Base-by-base conservation (phyloP, 2,797 vertebrate genomes). In the Glossophaga mutica region DNA sequence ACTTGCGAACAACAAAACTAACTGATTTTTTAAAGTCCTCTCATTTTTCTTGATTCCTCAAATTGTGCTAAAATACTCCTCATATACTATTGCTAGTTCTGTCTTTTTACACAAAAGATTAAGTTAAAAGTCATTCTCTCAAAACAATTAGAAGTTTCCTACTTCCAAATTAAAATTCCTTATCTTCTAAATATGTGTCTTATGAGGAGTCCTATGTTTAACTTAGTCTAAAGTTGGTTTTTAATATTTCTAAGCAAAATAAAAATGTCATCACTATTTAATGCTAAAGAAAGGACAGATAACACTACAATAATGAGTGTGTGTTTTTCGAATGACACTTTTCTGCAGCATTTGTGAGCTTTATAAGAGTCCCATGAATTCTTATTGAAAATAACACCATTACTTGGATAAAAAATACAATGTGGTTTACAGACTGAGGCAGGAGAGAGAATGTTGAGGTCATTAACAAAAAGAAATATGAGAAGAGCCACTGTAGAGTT, bases 181-280 rank as follows among this genome's bases (percentile, higher is more conserved):
- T 90, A 1, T 65, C 5, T 34, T 76, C n/a, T 24, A 94, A 95
- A 74, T 62, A 74, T 24, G 2, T 42, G 7, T 91, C 46, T 71
- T 76, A 29, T 12, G 6, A 68, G 68, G 11, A 89, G 14, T 4
- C 9, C 10, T 67, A 46, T 46, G 77, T 95, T 90, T 83, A 91
- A 14, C 57, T 93, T 93, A 12, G 34, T 94, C 29, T 77, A 59
- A 37, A 37, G 21, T 78, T 18, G 4, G 37, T 39, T 87, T 32
- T 84, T 55, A 84, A 71, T 90, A 90, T 52, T 68, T 90, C 59
- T 85, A 77, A 68, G n/a, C 76, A 92, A 86, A 86, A 26, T 34
- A 34, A 67, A 62, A 84, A 74, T 67, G 16, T 46, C 21, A 73
- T 79, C 32, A 57, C 15, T 44, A 55, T 50, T 90, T 59, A 84